Percentiles rank a stretch among this genome's conserved stretches.
phyloP scores from a whole-genome alignment of 2,888 invertebrate genomes.

The Cynaeus angustus region DNA sequence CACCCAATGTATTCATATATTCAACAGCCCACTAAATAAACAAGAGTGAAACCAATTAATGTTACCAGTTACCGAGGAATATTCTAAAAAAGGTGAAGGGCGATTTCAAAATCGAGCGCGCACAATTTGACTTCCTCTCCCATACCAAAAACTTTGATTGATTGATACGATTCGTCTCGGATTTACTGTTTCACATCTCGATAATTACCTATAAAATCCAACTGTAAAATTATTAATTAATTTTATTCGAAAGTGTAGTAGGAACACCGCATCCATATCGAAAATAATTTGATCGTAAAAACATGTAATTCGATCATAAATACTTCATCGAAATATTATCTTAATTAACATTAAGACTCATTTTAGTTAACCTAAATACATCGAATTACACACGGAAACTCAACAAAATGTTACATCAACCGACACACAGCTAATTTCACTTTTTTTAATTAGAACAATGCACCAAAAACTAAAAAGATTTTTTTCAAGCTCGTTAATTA shows the following conservation, averaged over 20 bases:
- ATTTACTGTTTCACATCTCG: not conserved
- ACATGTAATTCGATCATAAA: constrained; percentile 35
- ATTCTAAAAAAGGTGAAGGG: constrained; percentile 57
- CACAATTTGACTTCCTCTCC: constrained; percentile 38
- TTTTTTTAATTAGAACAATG: constrained; percentile 11
- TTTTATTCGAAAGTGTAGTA: constrained; percentile 25
- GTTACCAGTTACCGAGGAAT: constrained; percentile 57
- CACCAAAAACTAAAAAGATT: not conserved
- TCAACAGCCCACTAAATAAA: constrained; percentile 64
- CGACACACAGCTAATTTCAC: constrained; percentile 31
- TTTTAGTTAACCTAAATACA: constrained; percentile 48
- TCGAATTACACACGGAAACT: constrained; percentile 38
- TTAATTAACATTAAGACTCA: constrained; percentile 40
- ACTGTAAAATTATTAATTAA: constrained; percentile 32
- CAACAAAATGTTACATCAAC: constrained; percentile 44
- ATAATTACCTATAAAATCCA: constrained; percentile 28
- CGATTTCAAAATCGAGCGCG: constrained; percentile 53
- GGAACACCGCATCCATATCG: constrained; percentile 12
- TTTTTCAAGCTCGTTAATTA: not conserved
- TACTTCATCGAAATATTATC: constrained; percentile 33
- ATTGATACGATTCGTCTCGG: constrained; percentile 10
- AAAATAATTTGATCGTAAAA: constrained; percentile 38
- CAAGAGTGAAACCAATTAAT: constrained; percentile 64
- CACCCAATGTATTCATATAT: constrained; percentile 64
- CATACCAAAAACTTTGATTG: constrained; percentile 34